Conservation (phyloP, 2,113 vertebrate genomes). For the Abramis brama region DNA sequence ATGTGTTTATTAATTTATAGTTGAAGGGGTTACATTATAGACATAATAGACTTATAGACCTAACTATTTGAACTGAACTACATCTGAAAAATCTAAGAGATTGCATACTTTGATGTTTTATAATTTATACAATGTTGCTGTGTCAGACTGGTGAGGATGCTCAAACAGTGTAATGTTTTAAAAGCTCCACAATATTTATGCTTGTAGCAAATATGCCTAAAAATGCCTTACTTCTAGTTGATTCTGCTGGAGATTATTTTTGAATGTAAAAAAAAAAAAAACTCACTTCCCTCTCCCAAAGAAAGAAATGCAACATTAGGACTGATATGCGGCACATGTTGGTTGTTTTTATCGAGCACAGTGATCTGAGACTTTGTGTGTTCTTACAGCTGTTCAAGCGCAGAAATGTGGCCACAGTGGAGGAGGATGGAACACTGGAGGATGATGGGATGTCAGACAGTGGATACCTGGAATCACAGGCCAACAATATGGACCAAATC, state of each 20-base stretch:
- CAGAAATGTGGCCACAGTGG: conserved; percentile 92
- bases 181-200: background rate
- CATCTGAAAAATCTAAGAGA: no score
- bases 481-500: conserved; percentile 94
- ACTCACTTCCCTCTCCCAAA: background rate
- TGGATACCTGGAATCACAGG: conserved; percentile 92
- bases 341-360: background rate
- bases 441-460: conserved; percentile 98
- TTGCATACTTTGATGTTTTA: no score
- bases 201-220: background rate
- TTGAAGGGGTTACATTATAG: no score
- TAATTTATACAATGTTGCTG: no score
- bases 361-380: background rate
- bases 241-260: background rate
- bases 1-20: no score
- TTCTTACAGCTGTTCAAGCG: conserved; percentile 90
- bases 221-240: background rate
- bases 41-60: no score
- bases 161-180: background rate
- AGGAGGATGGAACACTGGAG: conserved; percentile 85
- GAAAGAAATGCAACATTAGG: background rate
- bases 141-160: no score
- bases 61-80: no score
- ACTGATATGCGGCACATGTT: background rate
- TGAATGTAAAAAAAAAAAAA: background rate